These are phyloP conservation scores for Rhabdophis nuchalis DNA, from an alignment of 2,797 vertebrate species.

Conservation along the genomic window DNA sequence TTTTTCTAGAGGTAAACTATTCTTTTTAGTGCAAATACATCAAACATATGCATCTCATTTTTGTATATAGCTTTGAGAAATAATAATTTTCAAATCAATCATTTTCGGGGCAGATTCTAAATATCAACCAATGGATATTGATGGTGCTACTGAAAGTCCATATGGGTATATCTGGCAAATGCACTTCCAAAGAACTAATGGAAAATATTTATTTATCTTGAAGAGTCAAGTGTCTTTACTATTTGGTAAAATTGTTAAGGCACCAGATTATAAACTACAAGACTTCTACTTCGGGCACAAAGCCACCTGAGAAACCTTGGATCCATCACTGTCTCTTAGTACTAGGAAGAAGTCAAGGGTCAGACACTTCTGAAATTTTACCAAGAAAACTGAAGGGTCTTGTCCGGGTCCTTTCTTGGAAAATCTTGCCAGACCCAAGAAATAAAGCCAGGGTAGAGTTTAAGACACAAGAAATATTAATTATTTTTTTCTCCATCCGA, in stretches of 20 bases:
- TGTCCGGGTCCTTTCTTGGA: background rate
- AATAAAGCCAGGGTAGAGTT: background rate
- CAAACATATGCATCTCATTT: background rate
- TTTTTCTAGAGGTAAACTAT: background rate
- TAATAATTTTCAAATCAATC: background rate
- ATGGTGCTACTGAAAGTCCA: background rate
- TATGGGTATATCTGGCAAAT: background rate
- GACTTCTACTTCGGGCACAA: background rate
- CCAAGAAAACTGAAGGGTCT: background rate
- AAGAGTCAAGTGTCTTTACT: background rate
- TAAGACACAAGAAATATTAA: background rate
- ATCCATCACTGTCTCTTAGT: background rate
- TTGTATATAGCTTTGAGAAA: background rate
- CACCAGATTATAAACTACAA: background rate
- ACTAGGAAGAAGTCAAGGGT: background rate
- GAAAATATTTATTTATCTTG: background rate
- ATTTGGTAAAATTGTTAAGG: background rate
- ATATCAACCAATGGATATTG: background rate
- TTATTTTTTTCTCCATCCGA: background rate
- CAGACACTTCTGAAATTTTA: background rate
- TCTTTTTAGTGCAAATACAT: background rate
- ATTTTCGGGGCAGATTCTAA: background rate
- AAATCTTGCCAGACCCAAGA: background rate
- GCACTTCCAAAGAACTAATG: background rate
- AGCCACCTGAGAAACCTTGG: background rate